Percentiles rank a stretch among this genome's conserved stretches.
phyloP scores from a whole-genome alignment of 2,113 vertebrate genomes.

The Acanthisitta chloris region DNA sequence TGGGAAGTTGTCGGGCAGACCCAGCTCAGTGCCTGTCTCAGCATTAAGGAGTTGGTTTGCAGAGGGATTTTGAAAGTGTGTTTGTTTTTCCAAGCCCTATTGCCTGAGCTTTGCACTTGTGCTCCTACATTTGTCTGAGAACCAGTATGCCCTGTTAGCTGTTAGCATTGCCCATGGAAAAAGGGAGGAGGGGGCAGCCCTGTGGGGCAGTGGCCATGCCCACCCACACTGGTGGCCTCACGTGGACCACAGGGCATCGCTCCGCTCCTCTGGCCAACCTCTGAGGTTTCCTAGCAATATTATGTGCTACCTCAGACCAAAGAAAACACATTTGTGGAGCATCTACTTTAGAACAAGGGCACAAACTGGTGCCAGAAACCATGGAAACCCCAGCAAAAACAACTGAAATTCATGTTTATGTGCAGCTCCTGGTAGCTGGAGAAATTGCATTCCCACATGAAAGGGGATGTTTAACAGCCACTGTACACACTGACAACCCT shows the following conservation, averaged over 20 bases:
- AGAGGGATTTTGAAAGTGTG: background rate
- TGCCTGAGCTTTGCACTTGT: background rate
- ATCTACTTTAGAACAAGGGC: background rate
- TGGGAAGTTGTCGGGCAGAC: background rate
- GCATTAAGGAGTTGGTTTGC: background rate
- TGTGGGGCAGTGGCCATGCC: background rate
- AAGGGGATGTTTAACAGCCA: background rate
- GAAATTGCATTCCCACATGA: background rate
- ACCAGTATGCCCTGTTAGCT: fast-evolving
- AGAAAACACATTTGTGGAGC: background rate
- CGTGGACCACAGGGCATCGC: fast-evolving
- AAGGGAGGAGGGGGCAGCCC: background rate
- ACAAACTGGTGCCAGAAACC: background rate
- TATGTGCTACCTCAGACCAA: background rate
- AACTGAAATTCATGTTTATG: background rate
- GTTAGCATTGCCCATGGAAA: fast-evolving
- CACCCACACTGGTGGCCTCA: background rate
- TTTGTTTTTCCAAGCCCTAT: background rate
- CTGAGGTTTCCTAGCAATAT: background rate
- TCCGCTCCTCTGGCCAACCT: background rate
- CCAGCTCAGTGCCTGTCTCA: fast-evolving
- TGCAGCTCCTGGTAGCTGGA: background rate
- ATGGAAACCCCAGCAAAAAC: background rate
- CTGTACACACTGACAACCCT: background rate
- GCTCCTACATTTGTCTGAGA: background rate